Base-by-base conservation (phyloP, 2,113 vertebrate species). In the Rhinoderma darwinii region DNA sequence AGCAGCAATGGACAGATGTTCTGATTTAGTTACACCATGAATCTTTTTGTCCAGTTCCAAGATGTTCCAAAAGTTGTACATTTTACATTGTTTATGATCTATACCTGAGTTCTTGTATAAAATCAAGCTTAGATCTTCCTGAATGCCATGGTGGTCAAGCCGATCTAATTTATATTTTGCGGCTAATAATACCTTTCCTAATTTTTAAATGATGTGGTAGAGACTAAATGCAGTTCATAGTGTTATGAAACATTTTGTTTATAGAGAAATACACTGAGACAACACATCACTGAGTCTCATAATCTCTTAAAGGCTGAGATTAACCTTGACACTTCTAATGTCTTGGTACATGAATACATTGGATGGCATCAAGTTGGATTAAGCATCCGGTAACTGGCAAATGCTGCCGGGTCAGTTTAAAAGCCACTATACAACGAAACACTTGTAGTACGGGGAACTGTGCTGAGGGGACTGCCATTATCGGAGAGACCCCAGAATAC, bases 291-390 rank as follows among this genome's bases (percentile, higher is more conserved):
- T 43, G 76, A 80, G 35, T 81, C 11, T 30, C 41, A 39, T 87
- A 87, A 87, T 87, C 86, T 74, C 41, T 43, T 78, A 82, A 80
- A 82, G 78, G 63, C 51, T 10, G 20, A 82, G 86, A 87, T 87
- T 87, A 87, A 82, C 86, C 86, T 86, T 87, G 86, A 75, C 54
- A 80, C 63, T 86, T 8, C 5, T 77, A 25, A 4, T 35, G 76
- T 47, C 75, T 44, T 47, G n/a, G 32, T 61, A 79, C 61, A 87
- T 87, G 41, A 70, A 86, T 50, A 68, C 15, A 50, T 47, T 81
- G 72, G 81, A 86, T 73, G 56, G 81, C 79, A 80, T 87, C 75
- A 90, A 88, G 89, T 87, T 22, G 85, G 92, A 92, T 92, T 91
- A 92, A 56, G 74, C 39, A 39, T 54, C 79, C 68, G 47, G 22